These are phyloP conservation scores for Nudaria mundana DNA, from an alignment of 2,888 invertebrate genomes.

Conservation along the genomic window DNA sequence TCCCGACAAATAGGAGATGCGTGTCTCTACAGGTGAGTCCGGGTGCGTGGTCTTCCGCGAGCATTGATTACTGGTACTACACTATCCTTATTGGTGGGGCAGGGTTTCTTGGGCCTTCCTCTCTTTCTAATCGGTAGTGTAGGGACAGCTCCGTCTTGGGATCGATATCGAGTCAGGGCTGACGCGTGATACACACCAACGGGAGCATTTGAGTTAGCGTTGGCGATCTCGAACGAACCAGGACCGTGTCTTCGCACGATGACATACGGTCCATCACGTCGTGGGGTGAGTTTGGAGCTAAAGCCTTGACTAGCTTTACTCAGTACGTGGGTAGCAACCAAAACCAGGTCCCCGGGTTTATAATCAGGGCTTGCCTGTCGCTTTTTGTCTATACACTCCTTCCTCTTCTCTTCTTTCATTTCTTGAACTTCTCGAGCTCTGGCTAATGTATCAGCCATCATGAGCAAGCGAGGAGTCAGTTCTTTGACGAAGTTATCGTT, in stretches of 20 bases:
- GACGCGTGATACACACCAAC: not conserved
- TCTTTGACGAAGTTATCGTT: constrained; percentile 12
- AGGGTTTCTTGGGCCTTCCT: too few relatives aligned
- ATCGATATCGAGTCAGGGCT: too few relatives aligned
- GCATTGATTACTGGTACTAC: too few relatives aligned
- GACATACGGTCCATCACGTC: constrained; percentile 12
- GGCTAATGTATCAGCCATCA: not conserved
- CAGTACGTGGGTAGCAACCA: not conserved
- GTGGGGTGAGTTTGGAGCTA: constrained; percentile 5
- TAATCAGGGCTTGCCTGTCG: not conserved
- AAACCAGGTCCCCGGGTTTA: constrained; percentile 7
- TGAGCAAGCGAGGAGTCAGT: constrained; percentile 7
- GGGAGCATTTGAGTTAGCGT: not conserved
- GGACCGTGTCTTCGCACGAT: not conserved
- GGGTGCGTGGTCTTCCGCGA: too few relatives aligned
- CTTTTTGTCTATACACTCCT: constrained; percentile 3
- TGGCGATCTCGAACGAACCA: not conserved
- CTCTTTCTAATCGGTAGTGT: too few relatives aligned
- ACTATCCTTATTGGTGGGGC: too few relatives aligned
- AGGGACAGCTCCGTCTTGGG: too few relatives aligned
- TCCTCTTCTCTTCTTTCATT: constrained; percentile 7
- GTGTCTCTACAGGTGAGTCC: too few relatives aligned
- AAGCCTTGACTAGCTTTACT: constrained; percentile 2
- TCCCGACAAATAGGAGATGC: too few relatives aligned
- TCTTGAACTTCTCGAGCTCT: constrained; percentile 9